Evolutionary conservation across 2,113 vertebrate species (phyloP), one percentile per base, ranked within the genome.

Genomic region (Cepphus grylle): DNA sequence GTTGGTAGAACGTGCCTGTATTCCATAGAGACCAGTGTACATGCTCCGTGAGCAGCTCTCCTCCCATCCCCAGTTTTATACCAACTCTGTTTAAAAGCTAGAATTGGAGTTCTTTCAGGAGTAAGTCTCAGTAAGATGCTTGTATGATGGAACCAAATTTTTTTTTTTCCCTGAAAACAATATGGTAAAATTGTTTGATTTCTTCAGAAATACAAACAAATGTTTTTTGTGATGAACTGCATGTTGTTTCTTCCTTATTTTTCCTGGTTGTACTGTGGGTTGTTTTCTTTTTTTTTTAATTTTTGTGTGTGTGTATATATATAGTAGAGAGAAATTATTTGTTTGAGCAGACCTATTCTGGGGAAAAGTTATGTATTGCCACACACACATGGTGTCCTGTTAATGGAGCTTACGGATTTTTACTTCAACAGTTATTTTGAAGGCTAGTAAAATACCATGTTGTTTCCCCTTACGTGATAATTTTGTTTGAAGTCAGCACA

Each of bases 1-100:
- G 32, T 15, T 67, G 29, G 47, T 12, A n/a, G 36, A 67, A 30
- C 0, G 0, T 49, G 21, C 17, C 38, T 29, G 45, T 69, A 16
- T 42, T 74, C 59, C 67, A 9, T n/a, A 7, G 5, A 56, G 19
- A n/a, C 8, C n/a, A 50, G 47, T n/a, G 22, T 23, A 8, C 5
- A 2, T 13, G 14, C n/a, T 65, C 2, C 2, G 5, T 17, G 17
- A 72, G 53, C 29, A 80, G 20, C 36, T 93, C 4, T 43, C 36
- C 19, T 67, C 34, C 52, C 21, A 7, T 34, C 20, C 38, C 55
- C 25, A 36, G 0, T 42, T 56, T 66, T 56, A 23, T 43, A 82
- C 16, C 34, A 72, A 3, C 10, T 73, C 58, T 56, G 4, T 47
- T 72, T 49, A 55, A 69, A 52, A 13, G 32, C n/a, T 22, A 43